Percentiles rank a stretch among this genome's conserved stretches.
phyloP scores from a whole-genome alignment of 23 tunicate genomes.

The Oikopleura albicans region DNA sequence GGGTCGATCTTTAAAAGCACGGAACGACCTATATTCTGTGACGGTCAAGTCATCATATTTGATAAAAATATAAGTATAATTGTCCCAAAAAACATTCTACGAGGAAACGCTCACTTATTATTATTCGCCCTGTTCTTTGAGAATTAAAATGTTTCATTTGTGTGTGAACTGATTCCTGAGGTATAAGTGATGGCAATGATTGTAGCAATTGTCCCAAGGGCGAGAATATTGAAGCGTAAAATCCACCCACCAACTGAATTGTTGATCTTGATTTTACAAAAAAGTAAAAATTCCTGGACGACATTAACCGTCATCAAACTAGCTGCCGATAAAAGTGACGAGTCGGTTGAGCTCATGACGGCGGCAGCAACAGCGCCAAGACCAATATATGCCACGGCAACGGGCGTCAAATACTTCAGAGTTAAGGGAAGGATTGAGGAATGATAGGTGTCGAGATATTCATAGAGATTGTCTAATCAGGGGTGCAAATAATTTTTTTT shows the following conservation, averaged over 20 bases:
- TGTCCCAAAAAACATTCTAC: too few relatives aligned
- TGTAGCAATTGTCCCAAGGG: conserved; percentile 22
- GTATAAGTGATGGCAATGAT: conserved; percentile 34
- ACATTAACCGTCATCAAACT: conserved; percentile 37
- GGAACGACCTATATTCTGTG: too few relatives aligned
- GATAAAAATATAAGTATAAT: too few relatives aligned
- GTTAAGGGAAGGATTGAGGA: not conserved
- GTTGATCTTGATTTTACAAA: not conserved
- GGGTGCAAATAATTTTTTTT: too few relatives aligned
- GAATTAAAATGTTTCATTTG: too few relatives aligned
- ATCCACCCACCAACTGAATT: not conserved
- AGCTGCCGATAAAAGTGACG: conserved; percentile 51
- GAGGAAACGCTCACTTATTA: too few relatives aligned
- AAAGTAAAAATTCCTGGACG: not conserved
- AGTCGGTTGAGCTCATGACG: conserved; percentile 79
- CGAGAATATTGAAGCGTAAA: not conserved
- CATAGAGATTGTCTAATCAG: not conserved
- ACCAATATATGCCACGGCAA: not conserved
- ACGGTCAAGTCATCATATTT: too few relatives aligned
- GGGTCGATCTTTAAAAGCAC: too few relatives aligned
- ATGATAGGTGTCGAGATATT: not conserved
- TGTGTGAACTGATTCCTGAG: too few relatives aligned
- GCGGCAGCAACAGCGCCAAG: conserved; percentile 55
- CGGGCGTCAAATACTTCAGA: not conserved
- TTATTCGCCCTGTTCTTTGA: too few relatives aligned